These are phyloP conservation scores for Leptodactylus fallax DNA, from an alignment of 2,797 vertebrate species.

Conservation along the genomic window DNA sequence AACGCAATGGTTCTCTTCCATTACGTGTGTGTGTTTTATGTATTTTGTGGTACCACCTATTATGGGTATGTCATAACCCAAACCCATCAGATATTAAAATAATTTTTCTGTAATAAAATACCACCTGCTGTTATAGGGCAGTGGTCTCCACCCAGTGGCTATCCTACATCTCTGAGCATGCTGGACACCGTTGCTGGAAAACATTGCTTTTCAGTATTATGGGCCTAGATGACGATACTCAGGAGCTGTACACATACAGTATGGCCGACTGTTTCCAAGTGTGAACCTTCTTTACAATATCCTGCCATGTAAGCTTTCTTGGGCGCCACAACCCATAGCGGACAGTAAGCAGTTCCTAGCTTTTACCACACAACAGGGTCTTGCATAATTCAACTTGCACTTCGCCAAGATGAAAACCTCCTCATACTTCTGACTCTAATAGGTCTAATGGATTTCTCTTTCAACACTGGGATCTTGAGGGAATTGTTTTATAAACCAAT, in stretches of 20 bases:
- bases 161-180: neutral
- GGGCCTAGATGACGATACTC: neutral
- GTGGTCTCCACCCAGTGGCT: neutral
- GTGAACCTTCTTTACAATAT: neutral
- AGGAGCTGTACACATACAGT: neutral
- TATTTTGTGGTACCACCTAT: no score
- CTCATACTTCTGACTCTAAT: constrained; percentile 76
- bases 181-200: neutral
- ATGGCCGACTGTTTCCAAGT: neutral
- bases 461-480: constrained; percentile 74
- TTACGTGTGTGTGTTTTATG: no score
- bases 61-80: no score
- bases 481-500: constrained; percentile 78
- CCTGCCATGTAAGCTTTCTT: neutral
- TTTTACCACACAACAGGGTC: constrained; percentile 84
- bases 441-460: constrained; percentile 88
- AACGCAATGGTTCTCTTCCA: no score
- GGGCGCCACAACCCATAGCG: constrained; percentile 55
- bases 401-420: constrained; percentile 77
- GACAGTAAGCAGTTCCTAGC: constrained; percentile 69
- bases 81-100: no score
- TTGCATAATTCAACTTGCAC: constrained; percentile 96
- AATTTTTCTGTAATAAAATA: no score
- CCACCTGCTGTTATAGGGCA: neutral
- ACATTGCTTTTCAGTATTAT: neutral